These are phyloP conservation scores for Orestias chungarensis DNA, from an alignment of 2,797 vertebrate genomes.

Conservation along the genomic window DNA sequence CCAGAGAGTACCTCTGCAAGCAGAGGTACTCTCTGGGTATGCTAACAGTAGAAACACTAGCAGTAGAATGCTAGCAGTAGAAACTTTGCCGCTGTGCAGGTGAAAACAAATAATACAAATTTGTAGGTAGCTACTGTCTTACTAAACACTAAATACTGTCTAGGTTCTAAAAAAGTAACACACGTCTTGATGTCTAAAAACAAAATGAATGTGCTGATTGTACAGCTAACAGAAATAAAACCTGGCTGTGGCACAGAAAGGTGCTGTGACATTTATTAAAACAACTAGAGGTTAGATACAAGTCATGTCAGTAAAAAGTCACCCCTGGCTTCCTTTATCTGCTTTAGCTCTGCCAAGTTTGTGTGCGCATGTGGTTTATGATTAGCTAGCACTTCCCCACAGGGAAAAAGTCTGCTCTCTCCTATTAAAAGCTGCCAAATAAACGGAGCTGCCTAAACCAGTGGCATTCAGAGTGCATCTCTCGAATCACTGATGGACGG, in stretches of 20 bases:
- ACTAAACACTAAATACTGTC: too few species aligned
- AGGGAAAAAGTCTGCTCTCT: constrained; percentile 25
- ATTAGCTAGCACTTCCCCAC: constrained; percentile 38
- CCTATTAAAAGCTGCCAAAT: constrained; percentile 20
- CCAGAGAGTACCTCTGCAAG: too few species aligned
- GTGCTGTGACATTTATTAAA: neutral
- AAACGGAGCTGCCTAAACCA: constrained; percentile 34
- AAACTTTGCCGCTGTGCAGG: too few species aligned
- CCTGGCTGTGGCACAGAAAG: neutral
- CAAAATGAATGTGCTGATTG: neutral
- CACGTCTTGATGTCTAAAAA: neutral
- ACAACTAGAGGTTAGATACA: constrained; percentile 3
- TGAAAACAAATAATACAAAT: too few species aligned
- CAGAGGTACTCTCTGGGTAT: too few species aligned
- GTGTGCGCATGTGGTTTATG: constrained; percentile 23
- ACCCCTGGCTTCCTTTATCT: constrained; percentile 21
- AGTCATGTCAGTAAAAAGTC: constrained; percentile 14
- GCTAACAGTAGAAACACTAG: too few species aligned
- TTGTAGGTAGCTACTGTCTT: too few species aligned
- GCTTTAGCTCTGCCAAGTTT: constrained; percentile 1
- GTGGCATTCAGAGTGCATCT: constrained; percentile 27
- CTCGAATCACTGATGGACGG: neutral
- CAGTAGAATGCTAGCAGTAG: too few species aligned
- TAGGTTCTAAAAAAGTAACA: neutral
- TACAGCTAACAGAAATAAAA: neutral